Conservation (phyloP, 2,797 vertebrate genomes). For the Melanogrammus aeglefinus region DNA sequence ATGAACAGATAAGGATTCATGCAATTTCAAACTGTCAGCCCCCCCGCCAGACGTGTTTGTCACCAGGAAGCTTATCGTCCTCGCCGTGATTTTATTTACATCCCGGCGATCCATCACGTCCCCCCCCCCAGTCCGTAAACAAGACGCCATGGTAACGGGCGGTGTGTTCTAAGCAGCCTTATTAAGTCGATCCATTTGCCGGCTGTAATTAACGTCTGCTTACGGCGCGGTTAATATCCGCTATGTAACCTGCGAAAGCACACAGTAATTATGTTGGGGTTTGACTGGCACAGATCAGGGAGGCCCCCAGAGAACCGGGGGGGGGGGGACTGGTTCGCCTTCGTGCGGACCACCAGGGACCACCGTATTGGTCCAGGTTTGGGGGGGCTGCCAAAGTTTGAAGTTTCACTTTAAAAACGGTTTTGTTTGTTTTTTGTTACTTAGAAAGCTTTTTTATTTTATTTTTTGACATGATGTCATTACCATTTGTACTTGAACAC, state of each 20-base stretch:
- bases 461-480: background rate
- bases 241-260: conserved; percentile 49
- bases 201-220: conserved; percentile 62
- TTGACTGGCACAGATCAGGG: conserved; percentile 63
- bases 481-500: no score
- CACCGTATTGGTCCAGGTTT: conserved; percentile 54
- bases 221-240: conserved; percentile 52
- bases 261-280: conserved; percentile 47
- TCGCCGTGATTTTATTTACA: conserved; percentile 58
- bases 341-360: background rate
- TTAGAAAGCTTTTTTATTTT: background rate
- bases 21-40: conserved; percentile 61
- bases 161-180: conserved; percentile 39
- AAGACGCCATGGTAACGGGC: conserved; percentile 33
- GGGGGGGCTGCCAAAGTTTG: conserved; percentile 40
- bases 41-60: conserved; percentile 46
- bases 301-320: conserved; percentile 43
- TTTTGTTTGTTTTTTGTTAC: conserved; percentile 39
- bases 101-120: conserved; percentile 33
- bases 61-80: conserved; percentile 52
- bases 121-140: conserved; percentile 31
- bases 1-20: conserved; percentile 66
- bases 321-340: background rate
- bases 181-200: conserved; percentile 48
- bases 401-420: conserved; percentile 42